A percentile compares a stretch with the other conserved stretches of the same genome.
Conservation (phyloP, 2,797 vertebrate species). For the Hoplostethus mediterraneus region DNA sequence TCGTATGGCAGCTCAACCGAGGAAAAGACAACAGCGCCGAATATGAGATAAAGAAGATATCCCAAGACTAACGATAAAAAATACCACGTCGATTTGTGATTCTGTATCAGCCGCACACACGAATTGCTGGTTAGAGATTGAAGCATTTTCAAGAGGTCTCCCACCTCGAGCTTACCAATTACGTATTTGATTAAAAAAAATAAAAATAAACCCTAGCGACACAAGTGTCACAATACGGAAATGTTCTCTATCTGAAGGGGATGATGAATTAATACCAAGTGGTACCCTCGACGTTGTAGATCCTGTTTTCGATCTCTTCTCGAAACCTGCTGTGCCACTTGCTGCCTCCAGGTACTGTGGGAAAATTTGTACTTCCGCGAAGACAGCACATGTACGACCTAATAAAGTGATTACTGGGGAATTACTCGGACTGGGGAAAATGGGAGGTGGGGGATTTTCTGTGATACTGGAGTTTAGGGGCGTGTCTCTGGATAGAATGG, state of each 20-base stretch:
- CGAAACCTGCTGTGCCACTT: constrained; percentile 58
- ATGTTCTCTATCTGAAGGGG: not conserved
- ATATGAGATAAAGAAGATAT: constrained; percentile 92
- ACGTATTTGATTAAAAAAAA: no score
- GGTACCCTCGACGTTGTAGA: constrained; percentile 8
- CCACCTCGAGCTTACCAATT: not conserved
- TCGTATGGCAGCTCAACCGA: constrained; percentile 96
- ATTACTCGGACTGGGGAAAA: no score
- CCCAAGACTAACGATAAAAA: constrained; percentile 90
- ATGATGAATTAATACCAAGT: constrained; percentile 45
- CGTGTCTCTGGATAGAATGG: no score
- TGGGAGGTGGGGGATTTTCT: no score
- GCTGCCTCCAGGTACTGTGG: constrained; percentile 51
- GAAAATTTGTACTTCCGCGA: rapidly evolving
- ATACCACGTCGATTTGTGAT: constrained; percentile 93
- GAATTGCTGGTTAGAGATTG: constrained; percentile 92
- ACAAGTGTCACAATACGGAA: not conserved
- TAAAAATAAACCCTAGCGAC: no score
- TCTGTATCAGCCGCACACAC: constrained; percentile 92
- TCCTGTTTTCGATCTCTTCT: constrained; percentile 29
- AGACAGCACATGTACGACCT: no score
- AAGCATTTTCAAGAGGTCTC: constrained; percentile 83
- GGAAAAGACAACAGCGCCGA: constrained; percentile 95
- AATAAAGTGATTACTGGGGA: no score
- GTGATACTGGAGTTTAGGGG: not conserved